phyloP scores from a whole-genome alignment of 1,140 invertebrate genomes.

The Bactericera cockerelli region DNA sequence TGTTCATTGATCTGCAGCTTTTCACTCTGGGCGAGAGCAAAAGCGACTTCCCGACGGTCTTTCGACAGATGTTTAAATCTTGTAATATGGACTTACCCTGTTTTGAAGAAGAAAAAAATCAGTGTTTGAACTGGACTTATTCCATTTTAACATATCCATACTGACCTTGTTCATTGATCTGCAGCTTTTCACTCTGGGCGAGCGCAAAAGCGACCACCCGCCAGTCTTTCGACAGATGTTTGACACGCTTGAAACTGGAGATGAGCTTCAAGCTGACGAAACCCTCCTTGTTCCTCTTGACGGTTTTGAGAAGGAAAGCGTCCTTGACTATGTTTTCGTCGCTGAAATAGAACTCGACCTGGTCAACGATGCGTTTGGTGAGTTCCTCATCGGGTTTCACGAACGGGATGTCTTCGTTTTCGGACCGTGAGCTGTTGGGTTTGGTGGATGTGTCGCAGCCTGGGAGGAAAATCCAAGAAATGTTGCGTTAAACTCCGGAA shows the following conservation, averaged over 20 bases:
- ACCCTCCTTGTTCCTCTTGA: constrained; percentile 83
- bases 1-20: constrained; percentile 74
- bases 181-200: constrained; percentile 56
- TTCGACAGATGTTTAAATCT: constrained; percentile 81
- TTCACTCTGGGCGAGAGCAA: constrained; percentile 56
- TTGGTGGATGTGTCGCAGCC: background rate
- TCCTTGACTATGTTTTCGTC: constrained; percentile 89
- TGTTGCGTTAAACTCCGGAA: too few species aligned
- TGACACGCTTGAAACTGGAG: constrained; percentile 82
- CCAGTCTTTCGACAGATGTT: constrained; percentile 85
- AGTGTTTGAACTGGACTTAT: too few species aligned
- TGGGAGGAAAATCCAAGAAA: background rate
- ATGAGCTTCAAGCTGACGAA: constrained; percentile 88
- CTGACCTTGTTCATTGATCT: constrained; percentile 54
- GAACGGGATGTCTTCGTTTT: constrained; percentile 26
- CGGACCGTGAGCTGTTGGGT: constrained; percentile 5
- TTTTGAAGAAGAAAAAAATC: too few species aligned
- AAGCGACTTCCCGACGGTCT: constrained; percentile 81
- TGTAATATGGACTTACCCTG: too few species aligned
- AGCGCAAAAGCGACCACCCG: constrained; percentile 73
- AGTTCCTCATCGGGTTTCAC: constrained; percentile 48
- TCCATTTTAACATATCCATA: too few species aligned
- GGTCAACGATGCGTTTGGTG: constrained; percentile 56
- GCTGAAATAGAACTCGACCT: constrained; percentile 88
- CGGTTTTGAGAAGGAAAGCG: constrained; percentile 86